Evolutionary conservation across 2,797 vertebrate species (phyloP).

Genomic region (Rachycentron canadum): DNA sequence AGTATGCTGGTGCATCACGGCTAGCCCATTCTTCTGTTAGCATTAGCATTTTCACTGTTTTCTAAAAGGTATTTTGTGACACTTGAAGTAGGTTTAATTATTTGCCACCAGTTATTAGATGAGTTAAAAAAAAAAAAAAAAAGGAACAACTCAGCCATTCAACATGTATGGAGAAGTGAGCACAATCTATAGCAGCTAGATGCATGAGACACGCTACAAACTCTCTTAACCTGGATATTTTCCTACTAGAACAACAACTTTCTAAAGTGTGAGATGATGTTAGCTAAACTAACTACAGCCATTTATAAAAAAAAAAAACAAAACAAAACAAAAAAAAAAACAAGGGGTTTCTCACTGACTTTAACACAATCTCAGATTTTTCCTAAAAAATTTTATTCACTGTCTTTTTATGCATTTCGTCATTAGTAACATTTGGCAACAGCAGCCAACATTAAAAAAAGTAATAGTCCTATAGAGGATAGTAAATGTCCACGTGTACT

Average conservation of each 20-base stretch:
- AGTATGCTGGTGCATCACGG: not conserved
- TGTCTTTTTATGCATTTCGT: not conserved
- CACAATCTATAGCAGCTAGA: not conserved
- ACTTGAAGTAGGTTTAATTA: not conserved
- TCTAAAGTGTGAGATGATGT: not conserved
- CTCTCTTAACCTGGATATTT: not conserved
- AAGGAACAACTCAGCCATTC: not conserved
- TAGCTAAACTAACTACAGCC: not conserved
- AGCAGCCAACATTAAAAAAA: conserved; percentile 5
- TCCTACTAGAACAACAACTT: not conserved
- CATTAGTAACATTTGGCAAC: no score
- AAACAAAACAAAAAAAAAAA: no score
- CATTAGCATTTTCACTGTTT: not conserved
- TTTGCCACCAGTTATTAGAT: not conserved
- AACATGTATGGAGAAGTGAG: not conserved
- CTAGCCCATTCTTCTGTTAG: not conserved
- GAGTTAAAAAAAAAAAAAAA: not conserved
- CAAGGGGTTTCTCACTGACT: not conserved
- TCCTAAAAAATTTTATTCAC: not conserved
- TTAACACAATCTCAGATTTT: no score
- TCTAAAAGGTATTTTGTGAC: not conserved
- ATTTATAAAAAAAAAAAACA: no score
- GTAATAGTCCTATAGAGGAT: not conserved
- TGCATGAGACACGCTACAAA: not conserved
- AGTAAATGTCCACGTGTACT: not conserved